Base-by-base conservation (phyloP, 2,797 vertebrate species). In the Echiichthys vipera region DNA sequence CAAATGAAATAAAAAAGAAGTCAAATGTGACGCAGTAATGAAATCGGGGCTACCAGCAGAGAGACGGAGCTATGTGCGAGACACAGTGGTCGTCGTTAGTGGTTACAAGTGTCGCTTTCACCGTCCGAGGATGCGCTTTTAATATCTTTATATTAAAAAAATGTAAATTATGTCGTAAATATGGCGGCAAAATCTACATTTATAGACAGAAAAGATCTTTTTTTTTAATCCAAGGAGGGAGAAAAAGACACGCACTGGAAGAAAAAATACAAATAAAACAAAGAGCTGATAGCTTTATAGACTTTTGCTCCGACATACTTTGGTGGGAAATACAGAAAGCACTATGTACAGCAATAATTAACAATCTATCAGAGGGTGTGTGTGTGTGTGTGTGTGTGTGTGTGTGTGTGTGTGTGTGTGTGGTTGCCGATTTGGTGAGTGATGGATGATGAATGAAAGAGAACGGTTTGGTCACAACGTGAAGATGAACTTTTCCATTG, bases 11-110 rank as follows among this genome's bases (percentile, higher is more conserved):
- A 36, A 71, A 80, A 65, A 45, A 2, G 22, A 57, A 47, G 25
- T 63, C 30, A 70, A 70, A 83, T 68, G 57, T 43, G 39, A 89
- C 59, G 39, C 12, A 13, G 49, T 47, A 50, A 67, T 32, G 70
- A 71, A 74, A 78, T 84, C 85, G 87, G 55, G 88, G 92, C 93
- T 94, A 95, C 91, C 92, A 89, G 84, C 86, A 92, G 90, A 93
- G 87, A 83, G 80, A 85, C 39, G 68, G 50, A 75, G 54, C 36
- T 45, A 49, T 64, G 27, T 37, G 80, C 78, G 77, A 27, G 37
- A 90, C 65, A 24, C 40, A 69, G 70, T 42, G 83, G 81, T 84
- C 82, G 73, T n/a, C n/a, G n/a, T n/a, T 91, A 93, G 92, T 93
- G 91, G 93, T 95, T 93, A 72, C 27, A 43, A 40, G 59, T 85